Percentiles rank a stretch among this genome's conserved stretches.
Conservation (phyloP, 2,888 invertebrate species). For the Cerceris rybyensis region DNA sequence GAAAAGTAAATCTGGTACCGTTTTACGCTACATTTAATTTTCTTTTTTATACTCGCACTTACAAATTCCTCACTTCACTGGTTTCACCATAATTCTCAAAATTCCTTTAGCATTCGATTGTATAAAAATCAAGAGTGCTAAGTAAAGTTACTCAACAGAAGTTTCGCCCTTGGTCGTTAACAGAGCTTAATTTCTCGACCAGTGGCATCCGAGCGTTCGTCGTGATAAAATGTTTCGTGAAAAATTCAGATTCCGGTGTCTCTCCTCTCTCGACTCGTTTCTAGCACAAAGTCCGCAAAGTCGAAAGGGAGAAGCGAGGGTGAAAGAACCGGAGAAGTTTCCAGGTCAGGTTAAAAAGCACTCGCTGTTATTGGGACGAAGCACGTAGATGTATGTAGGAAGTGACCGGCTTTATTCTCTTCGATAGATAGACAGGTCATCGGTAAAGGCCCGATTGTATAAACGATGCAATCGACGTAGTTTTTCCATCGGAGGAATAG, state of each 20-base stretch:
- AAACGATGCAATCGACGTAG: background rate
- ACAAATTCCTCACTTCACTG: no score
- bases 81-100: no score
- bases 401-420: slow-evolving; percentile 4
- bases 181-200: background rate
- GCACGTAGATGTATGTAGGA: slow-evolving; percentile 14
- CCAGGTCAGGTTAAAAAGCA: slow-evolving; percentile 36
- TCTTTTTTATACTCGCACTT: no score
- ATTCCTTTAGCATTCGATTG: no score
- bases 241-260: slow-evolving; percentile 16
- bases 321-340: slow-evolving; percentile 31
- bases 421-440: background rate
- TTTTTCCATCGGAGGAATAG: background rate
- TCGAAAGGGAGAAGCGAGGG: slow-evolving; percentile 15
- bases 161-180: no score
- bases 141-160: no score
- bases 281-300: slow-evolving; percentile 2
- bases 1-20: no score
- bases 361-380: slow-evolving; percentile 25
- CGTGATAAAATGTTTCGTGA: slow-evolving; percentile 12
- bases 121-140: no score
- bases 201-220: background rate
- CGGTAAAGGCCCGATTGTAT: background rate
- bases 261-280: slow-evolving; percentile 3
- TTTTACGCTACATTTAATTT: no score